phyloP scores from a whole-genome alignment of 37 sponge, comb jelly and placozoan species.

The Halisarca cf. caerulea region DNA sequence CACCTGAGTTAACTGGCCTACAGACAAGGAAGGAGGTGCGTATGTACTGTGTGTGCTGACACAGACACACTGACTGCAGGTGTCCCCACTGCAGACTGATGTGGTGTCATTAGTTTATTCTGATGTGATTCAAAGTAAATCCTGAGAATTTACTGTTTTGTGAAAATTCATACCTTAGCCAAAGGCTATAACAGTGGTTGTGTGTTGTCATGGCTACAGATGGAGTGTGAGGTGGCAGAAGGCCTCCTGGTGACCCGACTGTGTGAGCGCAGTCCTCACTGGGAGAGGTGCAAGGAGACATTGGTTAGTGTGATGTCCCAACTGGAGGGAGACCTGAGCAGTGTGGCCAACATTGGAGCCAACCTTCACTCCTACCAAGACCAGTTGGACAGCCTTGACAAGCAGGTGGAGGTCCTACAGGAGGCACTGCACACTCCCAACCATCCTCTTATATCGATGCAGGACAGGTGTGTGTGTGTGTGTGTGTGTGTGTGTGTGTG shows the following conservation, averaged over 20 bases:
- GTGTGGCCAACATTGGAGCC: conserved; percentile 60
- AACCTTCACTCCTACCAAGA: conserved; percentile 52
- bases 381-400: conserved; percentile 46
- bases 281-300: conserved; percentile 74
- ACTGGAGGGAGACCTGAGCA: conserved; percentile 57
- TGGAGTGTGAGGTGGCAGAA: conserved; percentile 82
- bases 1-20: conserved; percentile 51
- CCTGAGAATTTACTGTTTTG: too few species aligned
- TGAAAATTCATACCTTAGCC: too few species aligned
- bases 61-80: too few species aligned
- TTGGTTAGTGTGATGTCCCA: conserved; percentile 57
- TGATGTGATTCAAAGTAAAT: too few species aligned
- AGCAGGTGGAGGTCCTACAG: conserved; percentile 60
- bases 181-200: too few species aligned
- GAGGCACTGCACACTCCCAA: conserved; percentile 74
- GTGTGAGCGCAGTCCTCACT: conserved; percentile 61
- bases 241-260: conserved; percentile 73
- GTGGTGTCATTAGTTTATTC: too few species aligned
- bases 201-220: neutral
- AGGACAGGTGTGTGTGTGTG: conserved; percentile 68
- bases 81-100: too few species aligned
- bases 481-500: conserved; percentile 12
- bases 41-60: neutral
- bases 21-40: conserved; percentile 72
- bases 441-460: conserved; percentile 84